Conservation (phyloP, 2,797 vertebrate genomes). For the Myotis pilosus region DNA sequence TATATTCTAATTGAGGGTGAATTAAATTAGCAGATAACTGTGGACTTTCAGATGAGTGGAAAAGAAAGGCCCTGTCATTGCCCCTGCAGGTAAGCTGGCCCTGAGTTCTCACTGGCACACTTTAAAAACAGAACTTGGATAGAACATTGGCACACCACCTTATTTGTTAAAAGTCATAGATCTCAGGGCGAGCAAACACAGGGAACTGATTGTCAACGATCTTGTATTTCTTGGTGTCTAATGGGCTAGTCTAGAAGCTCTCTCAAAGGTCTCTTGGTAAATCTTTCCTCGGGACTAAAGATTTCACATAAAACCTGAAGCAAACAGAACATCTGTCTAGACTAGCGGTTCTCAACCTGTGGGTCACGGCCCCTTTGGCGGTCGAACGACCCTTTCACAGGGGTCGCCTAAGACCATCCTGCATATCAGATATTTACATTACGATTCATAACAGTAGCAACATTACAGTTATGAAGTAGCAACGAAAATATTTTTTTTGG, state of each 20-base stretch:
- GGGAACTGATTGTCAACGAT: not conserved
- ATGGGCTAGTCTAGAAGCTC: not conserved
- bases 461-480: too few species aligned
- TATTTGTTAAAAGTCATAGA: conserved; percentile 1
- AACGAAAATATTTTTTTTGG: too few species aligned
- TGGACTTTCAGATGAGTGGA: not conserved
- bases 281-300: conserved; percentile 25
- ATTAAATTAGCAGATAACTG: not conserved
- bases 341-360: not conserved
- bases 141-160: not conserved
- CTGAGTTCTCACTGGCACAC: not conserved
- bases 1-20: not conserved
- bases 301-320: conserved; percentile 36
- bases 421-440: too few species aligned
- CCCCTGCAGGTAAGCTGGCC: not conserved
- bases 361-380: too few species aligned
- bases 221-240: not conserved
- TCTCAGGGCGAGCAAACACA: not conserved
- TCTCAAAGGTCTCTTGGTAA: not conserved
- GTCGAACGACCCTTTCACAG: too few species aligned
- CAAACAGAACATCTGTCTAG: not conserved
- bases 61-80: not conserved
- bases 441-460: too few species aligned
- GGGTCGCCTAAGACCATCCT: too few species aligned
- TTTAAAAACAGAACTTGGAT: not conserved